Evolutionary conservation across 2,797 vertebrate species (phyloP).

Genomic region (Coranthus polyacanthus): DNA sequence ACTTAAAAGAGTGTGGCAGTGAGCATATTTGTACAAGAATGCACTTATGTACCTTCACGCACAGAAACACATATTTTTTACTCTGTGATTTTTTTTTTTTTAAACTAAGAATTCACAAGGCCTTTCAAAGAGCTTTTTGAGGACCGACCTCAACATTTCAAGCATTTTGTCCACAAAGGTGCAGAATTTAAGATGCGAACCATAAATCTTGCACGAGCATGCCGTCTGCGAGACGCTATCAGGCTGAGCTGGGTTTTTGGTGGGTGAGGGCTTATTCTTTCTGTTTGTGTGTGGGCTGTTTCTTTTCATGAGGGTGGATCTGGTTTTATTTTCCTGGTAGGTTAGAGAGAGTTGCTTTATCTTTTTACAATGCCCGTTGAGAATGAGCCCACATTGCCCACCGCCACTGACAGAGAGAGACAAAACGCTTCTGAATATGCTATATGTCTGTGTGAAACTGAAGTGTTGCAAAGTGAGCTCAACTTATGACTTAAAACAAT

Average conservation of each 20-base stretch:
- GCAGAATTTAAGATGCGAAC: conserved; percentile 82
- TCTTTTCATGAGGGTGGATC: conserved; percentile 79
- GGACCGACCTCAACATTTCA: conserved; percentile 69
- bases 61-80: conserved; percentile 25
- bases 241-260: conserved; percentile 47
- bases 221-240: conserved; percentile 66
- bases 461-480: conserved; percentile 38
- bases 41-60: conserved; percentile 8
- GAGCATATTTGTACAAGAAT: conserved; percentile 60
- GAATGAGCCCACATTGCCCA: conserved; percentile 72
- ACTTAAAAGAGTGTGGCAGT: conserved; percentile 58
- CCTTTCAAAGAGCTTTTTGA: conserved; percentile 55
- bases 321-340: conserved; percentile 78
- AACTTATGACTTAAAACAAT: conserved; percentile 44
- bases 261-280: conserved; percentile 67
- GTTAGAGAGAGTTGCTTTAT: conserved; percentile 72
- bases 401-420: conserved; percentile 55
- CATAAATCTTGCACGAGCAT: conserved; percentile 81
- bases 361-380: conserved; percentile 74
- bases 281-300: conserved; percentile 79
- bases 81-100: conserved; percentile 18
- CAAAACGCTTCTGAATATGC: conserved; percentile 41
- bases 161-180: conserved; percentile 79
- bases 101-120: conserved; percentile 46
- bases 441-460: conserved; percentile 31